These are phyloP conservation scores for Catharus ustulatus DNA, from an alignment of 2,797 vertebrate species.

Conservation along the genomic window DNA sequence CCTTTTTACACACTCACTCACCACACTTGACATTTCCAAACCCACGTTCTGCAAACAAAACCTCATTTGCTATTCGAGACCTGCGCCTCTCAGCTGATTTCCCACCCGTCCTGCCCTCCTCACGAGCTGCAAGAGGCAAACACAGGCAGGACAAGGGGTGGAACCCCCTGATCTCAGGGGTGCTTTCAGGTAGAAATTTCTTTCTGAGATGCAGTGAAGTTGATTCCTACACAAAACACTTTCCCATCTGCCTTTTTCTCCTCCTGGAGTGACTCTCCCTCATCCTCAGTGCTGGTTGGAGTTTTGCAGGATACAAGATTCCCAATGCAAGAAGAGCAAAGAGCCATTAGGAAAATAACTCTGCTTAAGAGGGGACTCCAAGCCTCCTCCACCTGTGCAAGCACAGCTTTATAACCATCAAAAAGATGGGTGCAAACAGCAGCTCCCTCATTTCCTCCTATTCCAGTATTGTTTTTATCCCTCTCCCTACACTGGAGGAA, in stretches of 20 bases:
- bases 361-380: neutral
- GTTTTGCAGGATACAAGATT: slow-evolving; percentile 9
- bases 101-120: neutral
- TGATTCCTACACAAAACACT: neutral
- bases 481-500: neutral
- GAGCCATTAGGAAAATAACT: slow-evolving; percentile 52
- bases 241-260: neutral
- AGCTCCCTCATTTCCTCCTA: neutral
- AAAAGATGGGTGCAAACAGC: neutral
- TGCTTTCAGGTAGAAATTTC: neutral
- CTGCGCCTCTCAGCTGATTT: neutral
- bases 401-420: neutral
- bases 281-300: slow-evolving; percentile 11
- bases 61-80: neutral
- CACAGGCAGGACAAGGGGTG: neutral
- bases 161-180: neutral
- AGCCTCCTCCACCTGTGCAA: neutral
- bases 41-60: slow-evolving; percentile 1
- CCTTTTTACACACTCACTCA: neutral
- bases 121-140: neutral
- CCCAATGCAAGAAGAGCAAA: slow-evolving; percentile 13
- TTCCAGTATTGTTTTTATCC: neutral
- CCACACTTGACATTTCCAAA: neutral
- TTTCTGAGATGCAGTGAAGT: fast-evolving
- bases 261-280: neutral